phyloP scores from a whole-genome alignment of 2,113 vertebrate species.

The Stigmatopora nigra region DNA sequence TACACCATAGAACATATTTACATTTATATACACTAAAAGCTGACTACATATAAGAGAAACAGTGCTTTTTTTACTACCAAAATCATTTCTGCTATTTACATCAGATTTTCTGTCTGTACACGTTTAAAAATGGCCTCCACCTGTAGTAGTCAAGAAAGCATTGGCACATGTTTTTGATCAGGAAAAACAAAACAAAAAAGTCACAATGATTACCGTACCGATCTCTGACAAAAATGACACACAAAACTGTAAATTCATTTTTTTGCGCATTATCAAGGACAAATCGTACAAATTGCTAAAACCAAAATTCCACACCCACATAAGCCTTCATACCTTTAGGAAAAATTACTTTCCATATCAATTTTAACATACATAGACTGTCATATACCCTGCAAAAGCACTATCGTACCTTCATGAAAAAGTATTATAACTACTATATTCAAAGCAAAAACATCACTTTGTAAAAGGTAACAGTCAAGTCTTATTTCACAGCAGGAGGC shows the following conservation, averaged over 20 bases:
- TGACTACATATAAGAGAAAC: conserved; percentile 9
- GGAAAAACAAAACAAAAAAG: conserved; percentile 26
- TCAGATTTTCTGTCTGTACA: conserved; percentile 26
- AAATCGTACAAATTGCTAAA: not conserved
- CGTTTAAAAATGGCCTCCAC: conserved; percentile 18
- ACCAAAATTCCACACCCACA: not conserved
- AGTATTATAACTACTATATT: not conserved
- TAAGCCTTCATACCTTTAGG: not conserved
- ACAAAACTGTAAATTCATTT: conserved; percentile 19
- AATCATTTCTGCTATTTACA: conserved; percentile 41
- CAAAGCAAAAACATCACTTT: conserved; percentile 4
- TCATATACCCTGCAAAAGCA: not conserved
- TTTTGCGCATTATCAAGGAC: not conserved
- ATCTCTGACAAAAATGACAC: conserved; percentile 29
- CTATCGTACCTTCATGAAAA: not conserved
- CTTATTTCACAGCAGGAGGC: not conserved
- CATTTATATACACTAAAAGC: conserved; percentile 43
- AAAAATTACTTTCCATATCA: not conserved
- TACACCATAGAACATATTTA: conserved; percentile 42
- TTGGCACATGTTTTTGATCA: conserved; percentile 17
- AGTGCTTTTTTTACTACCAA: conserved; percentile 16
- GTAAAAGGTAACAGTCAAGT: conserved; percentile 16
- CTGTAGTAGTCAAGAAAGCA: conserved; percentile 26
- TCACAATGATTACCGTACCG: conserved; percentile 50
- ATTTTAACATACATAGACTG: not conserved